Percentiles rank a stretch among this genome's conserved stretches.
These are phyloP conservation scores for Campoletis raptor DNA, from an alignment of 2,888 invertebrate species.

Conservation along the genomic window DNA sequence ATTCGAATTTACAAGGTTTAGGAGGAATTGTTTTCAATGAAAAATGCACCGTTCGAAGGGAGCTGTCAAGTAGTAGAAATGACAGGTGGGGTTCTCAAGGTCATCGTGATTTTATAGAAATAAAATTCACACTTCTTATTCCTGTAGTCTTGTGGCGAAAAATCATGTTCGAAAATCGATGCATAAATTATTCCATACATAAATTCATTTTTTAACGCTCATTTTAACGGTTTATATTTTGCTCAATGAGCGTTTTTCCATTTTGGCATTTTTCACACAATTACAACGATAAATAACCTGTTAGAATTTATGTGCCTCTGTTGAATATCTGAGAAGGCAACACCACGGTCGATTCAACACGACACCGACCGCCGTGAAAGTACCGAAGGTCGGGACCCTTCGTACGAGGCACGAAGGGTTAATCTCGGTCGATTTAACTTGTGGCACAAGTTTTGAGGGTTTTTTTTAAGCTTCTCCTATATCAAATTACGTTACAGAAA, in stretches of 20 bases:
- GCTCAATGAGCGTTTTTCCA: background rate
- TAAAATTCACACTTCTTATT: background rate
- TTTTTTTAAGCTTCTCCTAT: background rate
- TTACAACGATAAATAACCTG: background rate
- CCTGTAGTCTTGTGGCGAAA: no score
- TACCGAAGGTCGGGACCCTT: constrained; percentile 15
- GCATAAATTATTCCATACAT: background rate
- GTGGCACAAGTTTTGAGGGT: background rate
- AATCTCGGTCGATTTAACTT: background rate
- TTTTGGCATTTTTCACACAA: background rate
- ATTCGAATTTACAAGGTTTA: background rate
- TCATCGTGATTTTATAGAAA: background rate
- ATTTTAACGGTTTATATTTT: background rate
- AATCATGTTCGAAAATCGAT: background rate
- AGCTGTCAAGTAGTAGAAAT: background rate
- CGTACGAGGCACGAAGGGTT: constrained; percentile 16
- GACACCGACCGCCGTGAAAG: background rate
- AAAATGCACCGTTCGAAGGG: constrained; percentile 1
- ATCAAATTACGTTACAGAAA: background rate
- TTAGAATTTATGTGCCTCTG: background rate
- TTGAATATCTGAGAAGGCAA: background rate
- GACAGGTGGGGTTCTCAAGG: background rate
- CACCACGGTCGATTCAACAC: constrained; percentile 1
- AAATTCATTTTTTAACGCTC: background rate
- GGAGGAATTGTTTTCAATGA: background rate